Base-by-base conservation (phyloP, 2,113 vertebrate species). In the Mustela nigripes region DNA sequence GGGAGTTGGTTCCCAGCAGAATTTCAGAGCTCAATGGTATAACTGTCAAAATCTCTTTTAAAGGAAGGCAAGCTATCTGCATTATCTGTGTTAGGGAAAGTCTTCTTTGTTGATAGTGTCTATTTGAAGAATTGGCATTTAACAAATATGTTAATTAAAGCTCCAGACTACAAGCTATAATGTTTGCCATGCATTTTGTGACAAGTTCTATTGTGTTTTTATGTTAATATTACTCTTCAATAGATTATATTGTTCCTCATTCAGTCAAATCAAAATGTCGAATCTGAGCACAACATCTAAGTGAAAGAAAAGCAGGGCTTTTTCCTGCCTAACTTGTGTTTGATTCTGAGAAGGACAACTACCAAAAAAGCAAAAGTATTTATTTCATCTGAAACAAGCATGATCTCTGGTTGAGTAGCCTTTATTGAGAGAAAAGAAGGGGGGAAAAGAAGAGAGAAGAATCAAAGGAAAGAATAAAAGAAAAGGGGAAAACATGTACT, bases 71-170 rank as follows among this genome's bases (percentile, higher is more conserved):
- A 98, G 80, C 50, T 95, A 92, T 83, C 83, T 91, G 50, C 90
- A 95, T 84, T 96, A 96, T 96, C 80, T 89, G 67, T 94, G 80
- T 74, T 82, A 63, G 88, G 62, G 11, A 95, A 98, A 90, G 63
- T 79, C 84, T 97, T 62, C 96, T 97, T 85, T 91, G 98, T 97
- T 91, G 98, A 95, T 98, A 80, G 80, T 89, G 74, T 94, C 88
- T 97, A 71, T 97, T 97, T 15, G 19, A 97, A 95, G 97, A 95
- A 98, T 26, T 92, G 87, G 31, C 97, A 96, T 98, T 98, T 97
- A 96, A 96, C 97, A 98, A 98, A 98, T 80, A 96, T 94, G 76
- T 97, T 99, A 98, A 98, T 98, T 98, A 98, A 83, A 91, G 50
- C 95, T 93, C 71, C 98, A 96, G 97, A 97, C 90, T 95, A 45